Percentiles rank a stretch among this genome's conserved stretches.
phyloP scores from a whole-genome alignment of 2,113 vertebrate genomes.

The Argyrosomus japonicus region DNA sequence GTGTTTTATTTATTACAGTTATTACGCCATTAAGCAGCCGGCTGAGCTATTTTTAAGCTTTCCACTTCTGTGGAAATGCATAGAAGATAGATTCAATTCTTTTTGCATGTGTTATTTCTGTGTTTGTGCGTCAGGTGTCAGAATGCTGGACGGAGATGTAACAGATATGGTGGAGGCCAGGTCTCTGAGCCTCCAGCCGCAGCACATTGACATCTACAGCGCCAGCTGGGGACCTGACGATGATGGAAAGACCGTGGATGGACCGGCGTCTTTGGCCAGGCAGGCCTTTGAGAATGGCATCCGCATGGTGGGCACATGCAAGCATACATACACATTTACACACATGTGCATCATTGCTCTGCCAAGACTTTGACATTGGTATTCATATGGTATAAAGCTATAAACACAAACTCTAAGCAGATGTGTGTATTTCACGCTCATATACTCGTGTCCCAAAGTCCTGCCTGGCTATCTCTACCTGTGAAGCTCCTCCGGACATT shows the following conservation, averaged over 20 bases:
- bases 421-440: constrained; percentile 13
- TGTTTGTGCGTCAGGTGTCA: constrained; percentile 86
- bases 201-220: constrained; percentile 98
- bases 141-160: constrained; percentile 98
- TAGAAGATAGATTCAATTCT: background rate
- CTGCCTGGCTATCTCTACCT: constrained; percentile 30
- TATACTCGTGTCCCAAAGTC: constrained; percentile 2
- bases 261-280: constrained; percentile 94
- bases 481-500: constrained; percentile 45
- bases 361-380: constrained; percentile 34
- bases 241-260: constrained; percentile 97
- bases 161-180: constrained; percentile 99
- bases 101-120: constrained; percentile 20
- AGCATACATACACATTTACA: background rate
- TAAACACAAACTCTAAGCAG: constrained; percentile 21
- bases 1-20: background rate
- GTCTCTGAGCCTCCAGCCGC: constrained; percentile 94
- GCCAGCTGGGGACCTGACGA: constrained; percentile 99
- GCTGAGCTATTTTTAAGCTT: background rate
- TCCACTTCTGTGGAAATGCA: background rate
- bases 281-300: constrained; percentile 98
- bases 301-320: constrained; percentile 87
- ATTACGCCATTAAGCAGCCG: background rate
- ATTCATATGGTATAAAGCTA: constrained; percentile 32
- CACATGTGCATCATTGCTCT: constrained; percentile 1